Evolutionary conservation across 2,888 invertebrate species (phyloP).

Genomic region (Lissonota sp.): DNA sequence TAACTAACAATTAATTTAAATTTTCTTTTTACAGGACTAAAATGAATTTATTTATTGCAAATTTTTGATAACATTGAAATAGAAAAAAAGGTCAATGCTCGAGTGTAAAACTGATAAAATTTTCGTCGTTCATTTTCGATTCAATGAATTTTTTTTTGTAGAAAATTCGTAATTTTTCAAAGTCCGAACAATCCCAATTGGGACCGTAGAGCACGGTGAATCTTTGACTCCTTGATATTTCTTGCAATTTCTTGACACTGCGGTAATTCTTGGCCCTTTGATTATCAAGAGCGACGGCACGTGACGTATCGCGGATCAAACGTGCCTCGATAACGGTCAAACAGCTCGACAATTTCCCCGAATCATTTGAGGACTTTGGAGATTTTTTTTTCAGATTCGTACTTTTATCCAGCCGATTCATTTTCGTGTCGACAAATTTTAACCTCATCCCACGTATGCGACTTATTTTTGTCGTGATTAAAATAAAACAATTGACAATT

Average conservation of each 20-base stretch:
- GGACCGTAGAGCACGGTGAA: slow-evolving; percentile 52
- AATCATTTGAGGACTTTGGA: background rate
- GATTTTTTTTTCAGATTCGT: background rate
- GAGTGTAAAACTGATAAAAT: slow-evolving; percentile 59
- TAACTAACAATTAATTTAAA: too few species aligned
- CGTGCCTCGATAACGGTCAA: slow-evolving; percentile 35
- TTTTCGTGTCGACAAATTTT: slow-evolving; percentile 17
- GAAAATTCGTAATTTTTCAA: slow-evolving; percentile 33
- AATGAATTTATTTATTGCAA: background rate
- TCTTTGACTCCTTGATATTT: slow-evolving; percentile 40
- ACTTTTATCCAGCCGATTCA: slow-evolving; percentile 14
- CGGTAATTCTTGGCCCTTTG: slow-evolving; percentile 43
- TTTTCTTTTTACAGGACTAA: too few species aligned
- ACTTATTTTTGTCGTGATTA: too few species aligned
- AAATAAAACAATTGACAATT: too few species aligned
- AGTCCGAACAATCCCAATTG: slow-evolving; percentile 25
- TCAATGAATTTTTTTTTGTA: slow-evolving; percentile 66
- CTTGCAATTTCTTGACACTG: slow-evolving; percentile 32
- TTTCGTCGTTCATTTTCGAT: slow-evolving; percentile 67
- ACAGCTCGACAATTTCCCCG: slow-evolving; percentile 42
- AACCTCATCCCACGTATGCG: background rate
- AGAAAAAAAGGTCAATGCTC: background rate
- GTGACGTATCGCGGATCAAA: slow-evolving; percentile 37
- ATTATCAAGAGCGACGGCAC: slow-evolving; percentile 26
- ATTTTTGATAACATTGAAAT: background rate